Percentiles rank a stretch among this genome's conserved stretches.
Conservation (phyloP, 2,797 vertebrate species). For the Megaceryle alcyon region DNA sequence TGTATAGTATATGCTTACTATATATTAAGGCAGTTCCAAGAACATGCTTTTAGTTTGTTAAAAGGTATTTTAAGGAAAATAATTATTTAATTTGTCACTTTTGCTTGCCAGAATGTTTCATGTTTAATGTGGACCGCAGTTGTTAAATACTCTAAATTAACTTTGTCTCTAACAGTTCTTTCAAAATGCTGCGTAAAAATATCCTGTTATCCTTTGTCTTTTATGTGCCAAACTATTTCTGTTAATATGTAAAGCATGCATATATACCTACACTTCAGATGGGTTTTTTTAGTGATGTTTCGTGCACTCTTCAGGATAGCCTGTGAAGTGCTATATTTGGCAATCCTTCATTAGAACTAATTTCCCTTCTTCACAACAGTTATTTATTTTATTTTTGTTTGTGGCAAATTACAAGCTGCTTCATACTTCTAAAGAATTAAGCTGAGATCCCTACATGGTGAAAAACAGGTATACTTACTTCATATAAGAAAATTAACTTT, state of each 20-base stretch:
- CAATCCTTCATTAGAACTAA: not conserved
- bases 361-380: not conserved
- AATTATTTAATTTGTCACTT: not conserved
- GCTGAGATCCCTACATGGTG: not conserved
- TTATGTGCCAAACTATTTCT: not conserved
- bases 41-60: not conserved
- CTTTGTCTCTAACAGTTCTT: not conserved
- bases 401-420: not conserved
- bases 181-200: not conserved
- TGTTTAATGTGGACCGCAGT: not conserved
- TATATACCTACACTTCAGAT: not conserved
- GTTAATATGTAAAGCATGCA: not conserved
- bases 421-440: not conserved
- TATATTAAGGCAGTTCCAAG: not conserved
- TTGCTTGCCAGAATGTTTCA: not conserved
- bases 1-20: not conserved
- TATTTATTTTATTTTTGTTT: not conserved
- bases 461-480: not conserved
- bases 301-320: not conserved
- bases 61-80: conserved; percentile 2
- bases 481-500: conserved; percentile 1
- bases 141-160: not conserved
- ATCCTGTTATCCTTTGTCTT: not conserved
- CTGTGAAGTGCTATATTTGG: not conserved
- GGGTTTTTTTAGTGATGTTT: not conserved